Conservation (phyloP, 2,797 vertebrate species). For the Falco berigora region DNA sequence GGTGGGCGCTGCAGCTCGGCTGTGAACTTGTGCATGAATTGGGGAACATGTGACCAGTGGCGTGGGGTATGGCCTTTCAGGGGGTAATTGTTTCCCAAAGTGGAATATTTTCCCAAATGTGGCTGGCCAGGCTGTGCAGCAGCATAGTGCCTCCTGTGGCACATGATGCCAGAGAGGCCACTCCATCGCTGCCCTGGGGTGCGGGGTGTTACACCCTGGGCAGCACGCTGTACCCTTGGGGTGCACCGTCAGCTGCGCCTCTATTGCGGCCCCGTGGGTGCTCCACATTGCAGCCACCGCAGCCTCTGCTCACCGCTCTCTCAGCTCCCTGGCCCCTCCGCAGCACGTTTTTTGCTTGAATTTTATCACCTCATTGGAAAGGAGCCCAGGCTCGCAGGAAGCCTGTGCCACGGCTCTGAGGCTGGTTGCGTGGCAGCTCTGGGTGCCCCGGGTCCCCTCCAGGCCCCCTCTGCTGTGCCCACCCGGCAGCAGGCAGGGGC, state of each 20-base stretch:
- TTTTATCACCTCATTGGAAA: neutral
- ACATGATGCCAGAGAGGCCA: neutral
- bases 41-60: neutral
- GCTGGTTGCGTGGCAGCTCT: neutral
- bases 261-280: accelerated
- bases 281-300: neutral
- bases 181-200: neutral
- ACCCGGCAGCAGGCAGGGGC: neutral
- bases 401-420: neutral
- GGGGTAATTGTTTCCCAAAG: neutral
- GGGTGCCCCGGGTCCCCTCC: neutral
- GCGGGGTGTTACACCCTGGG: neutral
- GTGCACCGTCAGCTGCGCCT: neutral
- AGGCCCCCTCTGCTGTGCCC: too few species aligned
- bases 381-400: neutral
- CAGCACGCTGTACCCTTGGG: accelerated
- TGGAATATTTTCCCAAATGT: neutral
- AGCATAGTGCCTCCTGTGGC: accelerated
- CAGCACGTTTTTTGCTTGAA: accelerated
- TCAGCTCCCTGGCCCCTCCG: neutral
- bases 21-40: accelerated
- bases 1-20: neutral
- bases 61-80: neutral
- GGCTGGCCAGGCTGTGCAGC: neutral
- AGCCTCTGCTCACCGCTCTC: neutral